phyloP scores from a whole-genome alignment of 2,888 invertebrate species.

The Mamestra brassicae region DNA sequence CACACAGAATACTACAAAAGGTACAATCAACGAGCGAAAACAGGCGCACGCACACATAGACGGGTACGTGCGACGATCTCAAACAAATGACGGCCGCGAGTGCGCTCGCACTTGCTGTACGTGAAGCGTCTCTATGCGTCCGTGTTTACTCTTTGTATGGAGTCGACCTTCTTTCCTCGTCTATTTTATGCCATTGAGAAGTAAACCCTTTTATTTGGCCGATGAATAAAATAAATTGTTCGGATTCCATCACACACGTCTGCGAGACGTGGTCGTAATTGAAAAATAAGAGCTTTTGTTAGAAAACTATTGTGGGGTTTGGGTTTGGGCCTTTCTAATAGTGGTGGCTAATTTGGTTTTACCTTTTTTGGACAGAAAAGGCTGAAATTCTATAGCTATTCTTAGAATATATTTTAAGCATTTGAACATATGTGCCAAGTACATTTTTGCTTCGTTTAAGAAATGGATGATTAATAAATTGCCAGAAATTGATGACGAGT shows the following conservation, averaged over 20 bases:
- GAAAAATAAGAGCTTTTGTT: slow-evolving; percentile 73
- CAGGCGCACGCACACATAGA: background rate
- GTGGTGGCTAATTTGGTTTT: slow-evolving; percentile 8
- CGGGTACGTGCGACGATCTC: background rate
- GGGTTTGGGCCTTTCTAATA: slow-evolving; percentile 13
- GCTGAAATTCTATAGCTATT: background rate
- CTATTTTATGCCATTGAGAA: slow-evolving; percentile 56
- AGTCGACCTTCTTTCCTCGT: slow-evolving; percentile 2
- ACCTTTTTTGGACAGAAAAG: background rate
- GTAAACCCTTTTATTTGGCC: slow-evolving; percentile 75
- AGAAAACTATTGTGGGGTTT: slow-evolving; percentile 23
- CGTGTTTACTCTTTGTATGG: background rate
- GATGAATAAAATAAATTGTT: slow-evolving; percentile 80
- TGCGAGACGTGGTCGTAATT: slow-evolving; percentile 72
- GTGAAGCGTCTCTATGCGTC: background rate
- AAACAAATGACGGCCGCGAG: background rate
- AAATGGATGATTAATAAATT: too few species aligned
- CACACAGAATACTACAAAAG: background rate
- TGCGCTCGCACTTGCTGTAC: background rate
- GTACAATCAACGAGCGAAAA: background rate
- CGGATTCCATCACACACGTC: slow-evolving; percentile 73
- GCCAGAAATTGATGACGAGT: too few species aligned
- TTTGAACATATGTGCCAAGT: background rate
- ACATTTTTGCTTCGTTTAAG: background rate
- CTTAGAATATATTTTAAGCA: too few species aligned